Evolutionary conservation across 2,888 invertebrate species (phyloP).

Genomic region (Invenusta paracnida): DNA sequence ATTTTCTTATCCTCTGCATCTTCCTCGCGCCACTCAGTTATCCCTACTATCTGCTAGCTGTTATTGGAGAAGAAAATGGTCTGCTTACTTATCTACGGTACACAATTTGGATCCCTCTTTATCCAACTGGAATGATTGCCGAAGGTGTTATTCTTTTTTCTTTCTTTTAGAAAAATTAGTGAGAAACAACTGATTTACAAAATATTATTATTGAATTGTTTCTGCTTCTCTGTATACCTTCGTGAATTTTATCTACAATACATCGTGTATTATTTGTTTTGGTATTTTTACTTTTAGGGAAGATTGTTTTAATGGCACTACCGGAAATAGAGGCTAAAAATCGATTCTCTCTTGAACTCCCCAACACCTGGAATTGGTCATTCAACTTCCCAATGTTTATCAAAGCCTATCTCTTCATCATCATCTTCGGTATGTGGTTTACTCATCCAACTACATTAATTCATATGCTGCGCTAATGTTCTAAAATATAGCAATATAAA

Average conservation of each 20-base stretch:
- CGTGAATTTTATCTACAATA: background rate
- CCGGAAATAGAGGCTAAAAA: conserved; percentile 81
- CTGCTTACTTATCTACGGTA: conserved; percentile 85
- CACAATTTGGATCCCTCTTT: conserved; percentile 84
- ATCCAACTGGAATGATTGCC: conserved; percentile 80
- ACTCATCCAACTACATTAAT: conserved; percentile 27
- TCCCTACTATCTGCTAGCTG: conserved; percentile 80
- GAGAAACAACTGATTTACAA: no score
- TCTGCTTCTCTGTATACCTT: no score
- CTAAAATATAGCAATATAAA: no score
- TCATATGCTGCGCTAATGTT: no score
- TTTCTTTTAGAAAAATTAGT: no score
- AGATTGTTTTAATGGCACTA: conserved; percentile 68
- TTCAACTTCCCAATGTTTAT: conserved; percentile 79
- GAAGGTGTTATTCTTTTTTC: conserved; percentile 66
- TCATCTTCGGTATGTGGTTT: conserved; percentile 67
- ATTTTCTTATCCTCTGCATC: no score
- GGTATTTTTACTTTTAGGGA: conserved; percentile 53
- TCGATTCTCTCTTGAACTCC: conserved; percentile 71
- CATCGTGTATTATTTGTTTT: conserved; percentile 10
- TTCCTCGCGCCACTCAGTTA: no score
- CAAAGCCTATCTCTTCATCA: conserved; percentile 71
- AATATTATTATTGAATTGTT: no score
- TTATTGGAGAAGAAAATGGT: conserved; percentile 71
- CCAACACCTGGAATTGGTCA: conserved; percentile 77